Conservation (phyloP, 1,140 invertebrate species). For the Nasonia vitripennis region DNA sequence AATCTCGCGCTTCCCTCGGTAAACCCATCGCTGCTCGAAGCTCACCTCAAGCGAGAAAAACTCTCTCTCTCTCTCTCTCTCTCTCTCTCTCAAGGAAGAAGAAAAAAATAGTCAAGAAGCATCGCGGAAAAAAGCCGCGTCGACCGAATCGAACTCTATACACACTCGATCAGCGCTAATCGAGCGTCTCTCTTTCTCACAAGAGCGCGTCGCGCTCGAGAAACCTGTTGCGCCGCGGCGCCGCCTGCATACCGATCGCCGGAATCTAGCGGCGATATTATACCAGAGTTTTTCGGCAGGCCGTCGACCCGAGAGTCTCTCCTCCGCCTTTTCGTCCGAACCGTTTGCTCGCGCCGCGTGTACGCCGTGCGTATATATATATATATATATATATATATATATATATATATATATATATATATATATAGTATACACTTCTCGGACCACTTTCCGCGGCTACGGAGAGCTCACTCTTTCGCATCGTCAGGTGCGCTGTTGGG, state of each 20-base stretch:
- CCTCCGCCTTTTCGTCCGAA: neutral
- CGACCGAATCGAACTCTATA: neutral
- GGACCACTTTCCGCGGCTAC: neutral
- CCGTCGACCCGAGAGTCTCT: constrained; percentile 60
- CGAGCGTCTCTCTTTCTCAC: neutral
- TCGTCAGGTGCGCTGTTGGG: neutral
- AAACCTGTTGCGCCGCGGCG: neutral
- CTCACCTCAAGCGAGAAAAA: neutral
- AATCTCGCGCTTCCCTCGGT: neutral
- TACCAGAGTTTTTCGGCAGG: constrained; percentile 59
- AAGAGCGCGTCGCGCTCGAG: neutral
- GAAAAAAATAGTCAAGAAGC: neutral
- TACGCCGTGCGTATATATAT: neutral
- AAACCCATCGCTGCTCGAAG: neutral
- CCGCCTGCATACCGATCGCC: constrained; percentile 42
- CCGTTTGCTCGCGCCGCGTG: neutral
- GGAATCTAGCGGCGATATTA: constrained; percentile 33
- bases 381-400: neutral
- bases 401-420: neutral
- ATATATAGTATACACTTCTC: neutral
- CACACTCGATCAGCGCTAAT: neutral
- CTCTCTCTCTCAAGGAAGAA: neutral
- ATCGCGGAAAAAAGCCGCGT: neutral
- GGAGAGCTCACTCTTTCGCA: neutral
- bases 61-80: no score